Conservation (phyloP, 2,797 vertebrate genomes). For the Brachyalestes nurse region DNA sequence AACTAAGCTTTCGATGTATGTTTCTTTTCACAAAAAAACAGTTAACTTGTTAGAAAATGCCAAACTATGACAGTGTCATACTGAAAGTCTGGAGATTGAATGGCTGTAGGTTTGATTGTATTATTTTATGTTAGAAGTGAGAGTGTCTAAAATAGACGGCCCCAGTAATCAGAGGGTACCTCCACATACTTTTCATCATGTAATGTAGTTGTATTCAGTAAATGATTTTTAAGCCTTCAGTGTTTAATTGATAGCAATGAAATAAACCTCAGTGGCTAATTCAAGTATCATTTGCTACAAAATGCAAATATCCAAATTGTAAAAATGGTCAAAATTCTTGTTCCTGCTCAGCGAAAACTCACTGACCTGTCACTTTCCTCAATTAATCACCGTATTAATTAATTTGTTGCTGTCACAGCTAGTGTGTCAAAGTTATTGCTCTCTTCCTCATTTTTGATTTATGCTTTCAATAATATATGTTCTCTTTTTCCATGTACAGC, state of each 20-base stretch:
- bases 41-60: too few species aligned
- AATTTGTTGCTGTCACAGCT: not conserved
- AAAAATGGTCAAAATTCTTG: not conserved
- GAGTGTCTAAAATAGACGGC: too few species aligned
- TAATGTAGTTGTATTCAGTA: not conserved
- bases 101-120: too few species aligned
- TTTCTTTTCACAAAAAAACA: too few species aligned
- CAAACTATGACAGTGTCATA: too few species aligned
- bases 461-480: not conserved
- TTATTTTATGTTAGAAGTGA: too few species aligned
- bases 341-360: not conserved
- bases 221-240: not conserved
- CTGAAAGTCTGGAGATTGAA: too few species aligned
- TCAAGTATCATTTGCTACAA: not conserved
- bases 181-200: not conserved
- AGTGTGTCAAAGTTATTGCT: not conserved
- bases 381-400: not conserved
- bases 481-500: slow-evolving; percentile 73
- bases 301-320: not conserved
- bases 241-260: not conserved
- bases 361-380: not conserved
- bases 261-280: not conserved
- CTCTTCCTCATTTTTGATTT: not conserved
- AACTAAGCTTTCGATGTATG: too few species aligned
- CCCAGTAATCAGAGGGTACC: not conserved